Percentiles rank a stretch among this genome's conserved stretches.
Conservation (phyloP, 2,888 invertebrate species). For the Leptura quadrifasciata region DNA sequence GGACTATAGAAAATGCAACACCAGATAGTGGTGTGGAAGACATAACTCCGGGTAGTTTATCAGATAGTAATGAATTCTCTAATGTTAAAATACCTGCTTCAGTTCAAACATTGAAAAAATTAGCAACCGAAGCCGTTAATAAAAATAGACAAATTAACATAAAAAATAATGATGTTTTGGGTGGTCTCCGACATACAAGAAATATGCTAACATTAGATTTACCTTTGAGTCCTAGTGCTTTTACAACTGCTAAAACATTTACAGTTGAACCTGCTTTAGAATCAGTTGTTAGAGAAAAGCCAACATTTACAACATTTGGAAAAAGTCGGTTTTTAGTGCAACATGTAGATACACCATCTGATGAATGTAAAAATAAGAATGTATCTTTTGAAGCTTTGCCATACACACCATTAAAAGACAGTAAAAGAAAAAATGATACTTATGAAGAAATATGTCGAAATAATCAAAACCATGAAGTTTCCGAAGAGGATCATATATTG, state of each 20-base stretch:
- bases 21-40: constrained; percentile 81
- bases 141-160: constrained; percentile 59
- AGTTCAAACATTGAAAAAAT: constrained; percentile 66
- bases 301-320: constrained; percentile 79
- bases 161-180: constrained; percentile 72
- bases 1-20: constrained; percentile 74
- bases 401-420: constrained; percentile 66
- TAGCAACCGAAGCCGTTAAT: constrained; percentile 67
- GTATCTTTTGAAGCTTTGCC: constrained; percentile 73
- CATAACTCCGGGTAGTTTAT: constrained; percentile 74
- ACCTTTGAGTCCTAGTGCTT: constrained; percentile 76
- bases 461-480: neutral
- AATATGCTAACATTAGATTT: constrained; percentile 84
- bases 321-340: constrained; percentile 74
- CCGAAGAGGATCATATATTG: neutral
- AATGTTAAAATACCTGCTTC: constrained; percentile 9
- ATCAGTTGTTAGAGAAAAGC: constrained; percentile 74
- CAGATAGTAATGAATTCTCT: constrained; percentile 54
- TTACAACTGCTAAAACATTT: constrained; percentile 68
- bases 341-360: constrained; percentile 71
- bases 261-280: constrained; percentile 72
- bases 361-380: constrained; percentile 65
- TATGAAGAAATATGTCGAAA: neutral
- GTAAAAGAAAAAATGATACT: constrained; percentile 17
- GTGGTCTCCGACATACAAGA: constrained; percentile 83